phyloP scores from a whole-genome alignment of 1,140 invertebrate genomes.

The Drosophila tsacasi region DNA sequence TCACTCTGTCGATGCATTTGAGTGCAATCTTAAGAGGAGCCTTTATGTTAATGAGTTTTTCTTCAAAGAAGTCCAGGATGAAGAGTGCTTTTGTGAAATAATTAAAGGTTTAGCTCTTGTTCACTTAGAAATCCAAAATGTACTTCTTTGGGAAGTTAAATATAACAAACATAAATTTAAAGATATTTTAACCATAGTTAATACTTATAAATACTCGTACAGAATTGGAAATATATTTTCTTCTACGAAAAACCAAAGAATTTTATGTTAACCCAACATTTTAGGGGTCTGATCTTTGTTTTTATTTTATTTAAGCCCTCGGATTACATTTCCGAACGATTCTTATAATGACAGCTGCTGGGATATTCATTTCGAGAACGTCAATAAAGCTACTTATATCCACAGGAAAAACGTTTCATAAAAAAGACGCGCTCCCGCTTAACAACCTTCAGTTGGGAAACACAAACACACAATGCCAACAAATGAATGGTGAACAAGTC shows the following conservation, averaged over 20 bases:
- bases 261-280: too few relatives aligned
- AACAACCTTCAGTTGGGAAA: not conserved
- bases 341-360: not conserved
- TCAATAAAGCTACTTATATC: not conserved
- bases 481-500: constrained; percentile 4
- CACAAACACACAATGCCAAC: not conserved
- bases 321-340: not conserved
- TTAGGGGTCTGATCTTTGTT: too few relatives aligned
- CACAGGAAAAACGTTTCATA: not conserved
- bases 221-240: too few relatives aligned
- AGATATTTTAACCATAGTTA: too few relatives aligned
- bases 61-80: not conserved
- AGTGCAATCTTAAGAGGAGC: not conserved
- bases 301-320: not conserved
- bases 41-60: not conserved
- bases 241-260: too few relatives aligned
- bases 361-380: not conserved
- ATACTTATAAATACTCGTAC: not conserved
- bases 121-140: not conserved
- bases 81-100: not conserved
- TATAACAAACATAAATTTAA: not conserved
- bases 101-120: too few relatives aligned
- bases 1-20: constrained; percentile 2
- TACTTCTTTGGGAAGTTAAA: not conserved
- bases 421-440: not conserved